Conservation (phyloP, 2,113 vertebrate species). For the Syngnathus scovelli region DNA sequence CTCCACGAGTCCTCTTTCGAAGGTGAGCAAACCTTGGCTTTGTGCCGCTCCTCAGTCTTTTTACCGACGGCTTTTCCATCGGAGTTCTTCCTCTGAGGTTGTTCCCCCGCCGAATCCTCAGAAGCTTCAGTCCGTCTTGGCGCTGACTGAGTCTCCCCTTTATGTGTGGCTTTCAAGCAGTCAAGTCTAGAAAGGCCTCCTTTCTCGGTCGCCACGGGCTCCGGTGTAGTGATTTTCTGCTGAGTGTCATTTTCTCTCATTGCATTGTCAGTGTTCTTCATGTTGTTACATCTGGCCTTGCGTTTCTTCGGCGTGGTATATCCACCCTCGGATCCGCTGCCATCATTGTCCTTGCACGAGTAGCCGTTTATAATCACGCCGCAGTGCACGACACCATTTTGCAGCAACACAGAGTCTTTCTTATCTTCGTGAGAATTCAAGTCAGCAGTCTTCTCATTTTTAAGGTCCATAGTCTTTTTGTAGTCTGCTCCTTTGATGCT, state of each 20-base stretch:
- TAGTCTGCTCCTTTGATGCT: constrained; percentile 82
- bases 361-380: constrained; percentile 88
- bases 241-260: constrained; percentile 81
- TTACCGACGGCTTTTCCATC: constrained; percentile 84
- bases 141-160: constrained; percentile 71
- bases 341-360: constrained; percentile 88
- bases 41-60: constrained; percentile 89
- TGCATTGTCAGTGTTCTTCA: constrained; percentile 83
- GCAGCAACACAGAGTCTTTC: constrained; percentile 76
- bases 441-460: constrained; percentile 82
- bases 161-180: constrained; percentile 74
- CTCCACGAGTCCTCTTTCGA: constrained; percentile 98
- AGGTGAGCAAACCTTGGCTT: constrained; percentile 80
- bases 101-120: constrained; percentile 70
- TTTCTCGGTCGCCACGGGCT: constrained; percentile 77
- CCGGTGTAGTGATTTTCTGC: constrained; percentile 75
- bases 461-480: constrained; percentile 93
- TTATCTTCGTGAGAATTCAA: constrained; percentile 80
- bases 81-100: constrained; percentile 82
- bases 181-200: constrained; percentile 73
- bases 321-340: constrained; percentile 90
- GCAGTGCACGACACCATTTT: constrained; percentile 84
- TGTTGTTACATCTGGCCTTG: constrained; percentile 82
- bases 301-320: constrained; percentile 92
- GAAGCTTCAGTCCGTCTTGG: constrained; percentile 53